phyloP scores from a whole-genome alignment of 2,888 invertebrate genomes.

The Amaurobius ferox region DNA sequence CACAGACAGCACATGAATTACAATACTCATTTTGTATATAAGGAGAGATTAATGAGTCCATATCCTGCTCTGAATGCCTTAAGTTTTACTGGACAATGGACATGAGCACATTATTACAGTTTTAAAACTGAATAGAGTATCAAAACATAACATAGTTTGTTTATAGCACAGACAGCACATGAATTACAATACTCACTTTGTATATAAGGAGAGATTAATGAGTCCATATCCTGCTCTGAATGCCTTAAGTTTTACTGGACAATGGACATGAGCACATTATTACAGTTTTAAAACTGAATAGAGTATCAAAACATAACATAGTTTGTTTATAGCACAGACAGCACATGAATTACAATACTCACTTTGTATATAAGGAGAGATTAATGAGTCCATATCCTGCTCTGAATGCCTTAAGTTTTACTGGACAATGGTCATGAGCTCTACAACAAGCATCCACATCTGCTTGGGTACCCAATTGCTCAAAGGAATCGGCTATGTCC shows the following conservation, averaged over 20 bases:
- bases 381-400: conserved; percentile 73
- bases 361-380: conserved; percentile 74
- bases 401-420: conserved; percentile 72
- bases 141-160: too few relatives aligned
- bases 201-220: conserved; percentile 73
- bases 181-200: conserved; percentile 68
- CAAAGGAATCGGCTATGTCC: conserved; percentile 67
- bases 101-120: too few relatives aligned
- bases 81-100: too few relatives aligned
- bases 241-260: conserved; percentile 73
- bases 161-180: too few relatives aligned
- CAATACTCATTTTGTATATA: too few relatives aligned
- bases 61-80: too few relatives aligned
- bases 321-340: too few relatives aligned
- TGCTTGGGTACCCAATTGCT: conserved; percentile 68
- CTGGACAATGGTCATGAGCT: conserved; percentile 74
- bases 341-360: conserved; percentile 25
- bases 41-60: too few relatives aligned
- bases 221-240: conserved; percentile 73
- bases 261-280: conserved; percentile 74
- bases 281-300: too few relatives aligned
- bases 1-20: too few relatives aligned
- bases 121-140: too few relatives aligned
- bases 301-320: too few relatives aligned
- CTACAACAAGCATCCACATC: conserved; percentile 73